phyloP scores from a whole-genome alignment of 2,113 vertebrate genomes.

The Thalassoma bifasciatum region DNA sequence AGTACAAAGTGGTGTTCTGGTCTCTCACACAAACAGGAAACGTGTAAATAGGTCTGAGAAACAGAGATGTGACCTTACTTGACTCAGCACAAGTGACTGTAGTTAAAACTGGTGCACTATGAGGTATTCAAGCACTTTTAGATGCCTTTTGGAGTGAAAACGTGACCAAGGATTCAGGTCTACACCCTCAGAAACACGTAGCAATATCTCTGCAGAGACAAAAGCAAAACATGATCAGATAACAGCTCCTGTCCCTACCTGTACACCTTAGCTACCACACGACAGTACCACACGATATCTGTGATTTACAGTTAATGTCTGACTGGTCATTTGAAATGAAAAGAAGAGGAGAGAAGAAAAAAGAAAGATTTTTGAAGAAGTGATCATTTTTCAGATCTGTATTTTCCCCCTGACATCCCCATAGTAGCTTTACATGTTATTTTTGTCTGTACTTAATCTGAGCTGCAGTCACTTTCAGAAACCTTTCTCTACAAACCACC shows the following conservation, averaged over 20 bases:
- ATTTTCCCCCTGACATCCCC: too few relatives aligned
- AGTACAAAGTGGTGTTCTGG: slow-evolving; percentile 21
- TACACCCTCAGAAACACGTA: background rate
- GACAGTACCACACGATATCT: slow-evolving; percentile 2
- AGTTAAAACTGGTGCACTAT: background rate
- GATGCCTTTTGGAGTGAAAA: background rate
- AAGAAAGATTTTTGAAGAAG: too few relatives aligned
- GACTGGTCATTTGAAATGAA: too few relatives aligned
- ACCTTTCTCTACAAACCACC: too few relatives aligned
- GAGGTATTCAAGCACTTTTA: background rate
- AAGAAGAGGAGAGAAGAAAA: too few relatives aligned
- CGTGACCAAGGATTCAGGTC: background rate
- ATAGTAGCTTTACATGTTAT: too few relatives aligned
- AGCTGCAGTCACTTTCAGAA: too few relatives aligned
- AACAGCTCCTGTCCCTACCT: background rate
- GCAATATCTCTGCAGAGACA: background rate
- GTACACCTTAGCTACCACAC: background rate
- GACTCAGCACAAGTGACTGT: slow-evolving; percentile 20
- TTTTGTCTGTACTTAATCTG: too few relatives aligned
- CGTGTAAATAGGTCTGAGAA: slow-evolving; percentile 22
- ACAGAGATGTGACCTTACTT: background rate
- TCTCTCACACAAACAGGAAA: slow-evolving; percentile 54
- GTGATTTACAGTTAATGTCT: too few relatives aligned
- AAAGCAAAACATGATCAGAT: background rate
- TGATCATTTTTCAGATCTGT: too few relatives aligned